Conservation (phyloP, 2,888 invertebrate genomes). For the Muschampia plurimacula region DNA sequence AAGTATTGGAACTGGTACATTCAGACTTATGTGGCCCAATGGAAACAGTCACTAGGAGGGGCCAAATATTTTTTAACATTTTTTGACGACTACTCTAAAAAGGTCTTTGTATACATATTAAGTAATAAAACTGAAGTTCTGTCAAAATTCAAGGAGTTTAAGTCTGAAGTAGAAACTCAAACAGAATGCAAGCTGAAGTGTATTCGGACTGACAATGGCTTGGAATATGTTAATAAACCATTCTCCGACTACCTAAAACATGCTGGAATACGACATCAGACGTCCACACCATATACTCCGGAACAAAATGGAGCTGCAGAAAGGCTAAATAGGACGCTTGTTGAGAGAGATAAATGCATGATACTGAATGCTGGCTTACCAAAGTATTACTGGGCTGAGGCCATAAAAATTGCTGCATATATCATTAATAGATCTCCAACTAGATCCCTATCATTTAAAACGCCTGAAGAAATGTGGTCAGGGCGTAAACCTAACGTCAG, state of each 20-base stretch:
- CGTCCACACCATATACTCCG: not conserved
- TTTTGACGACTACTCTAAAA: not conserved
- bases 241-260: not conserved
- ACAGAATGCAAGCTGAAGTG: not conserved
- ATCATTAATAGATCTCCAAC: constrained; percentile 40
- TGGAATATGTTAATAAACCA: not conserved
- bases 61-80: not conserved
- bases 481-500: constrained; percentile 53
- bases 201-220: not conserved
- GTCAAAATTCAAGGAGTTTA: constrained; percentile 1
- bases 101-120: not conserved
- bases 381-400: constrained; percentile 5
- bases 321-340: not conserved
- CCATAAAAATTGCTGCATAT: not conserved
- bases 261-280: not conserved
- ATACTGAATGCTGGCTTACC: not conserved
- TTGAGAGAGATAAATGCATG: not conserved
- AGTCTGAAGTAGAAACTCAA: not conserved
- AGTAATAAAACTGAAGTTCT: not conserved
- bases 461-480: constrained; percentile 56
- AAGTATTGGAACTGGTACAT: not conserved
- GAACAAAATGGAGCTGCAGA: constrained; percentile 1
- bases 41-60: not conserved
- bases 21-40: not conserved
- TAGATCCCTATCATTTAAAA: constrained; percentile 41